Conservation (phyloP, 30 jellyfish, hydroid and myxozoan genomes). For the Haliclystus octoradiatus region DNA sequence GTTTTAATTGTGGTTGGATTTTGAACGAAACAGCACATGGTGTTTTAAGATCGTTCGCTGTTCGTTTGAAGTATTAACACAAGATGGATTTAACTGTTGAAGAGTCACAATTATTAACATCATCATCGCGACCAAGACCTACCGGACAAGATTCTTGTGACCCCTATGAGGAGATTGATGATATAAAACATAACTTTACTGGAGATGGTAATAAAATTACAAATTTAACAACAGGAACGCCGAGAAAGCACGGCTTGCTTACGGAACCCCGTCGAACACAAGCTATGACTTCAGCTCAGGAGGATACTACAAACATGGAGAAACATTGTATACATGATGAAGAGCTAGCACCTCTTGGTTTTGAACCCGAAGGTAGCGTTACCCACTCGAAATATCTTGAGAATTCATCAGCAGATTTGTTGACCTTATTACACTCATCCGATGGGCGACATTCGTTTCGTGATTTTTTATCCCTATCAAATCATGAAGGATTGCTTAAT, state of each 20-base stretch:
- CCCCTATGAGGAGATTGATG: conserved; percentile 26
- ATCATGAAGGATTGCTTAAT: conserved; percentile 39
- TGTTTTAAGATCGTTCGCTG: conserved; percentile 26
- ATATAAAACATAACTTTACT: background rate
- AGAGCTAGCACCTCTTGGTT: conserved; percentile 16
- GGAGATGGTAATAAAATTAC: background rate
- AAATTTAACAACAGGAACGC: conserved; percentile 5
- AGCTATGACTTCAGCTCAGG: background rate
- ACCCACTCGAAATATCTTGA: conserved; percentile 28
- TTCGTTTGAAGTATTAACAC: conserved; percentile 33
- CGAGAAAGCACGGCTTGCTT: background rate
- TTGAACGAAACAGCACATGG: conserved; percentile 21
- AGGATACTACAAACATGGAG: background rate
- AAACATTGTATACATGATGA: background rate
- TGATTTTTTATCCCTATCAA: conserved; percentile 24
- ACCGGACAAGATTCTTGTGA: conserved; percentile 82
- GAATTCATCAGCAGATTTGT: conserved; percentile 41
- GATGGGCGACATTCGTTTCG: conserved; percentile 60
- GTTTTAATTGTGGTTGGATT: no score
- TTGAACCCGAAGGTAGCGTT: conserved; percentile 20
- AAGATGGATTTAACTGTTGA: conserved; percentile 4
- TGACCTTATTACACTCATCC: conserved; percentile 21
- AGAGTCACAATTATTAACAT: conserved; percentile 43
- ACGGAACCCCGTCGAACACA: background rate
- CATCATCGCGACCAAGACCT: conserved; percentile 80